Evolutionary conservation across 2,888 invertebrate genomes (phyloP).

Genomic region (Myopa testacea): DNA sequence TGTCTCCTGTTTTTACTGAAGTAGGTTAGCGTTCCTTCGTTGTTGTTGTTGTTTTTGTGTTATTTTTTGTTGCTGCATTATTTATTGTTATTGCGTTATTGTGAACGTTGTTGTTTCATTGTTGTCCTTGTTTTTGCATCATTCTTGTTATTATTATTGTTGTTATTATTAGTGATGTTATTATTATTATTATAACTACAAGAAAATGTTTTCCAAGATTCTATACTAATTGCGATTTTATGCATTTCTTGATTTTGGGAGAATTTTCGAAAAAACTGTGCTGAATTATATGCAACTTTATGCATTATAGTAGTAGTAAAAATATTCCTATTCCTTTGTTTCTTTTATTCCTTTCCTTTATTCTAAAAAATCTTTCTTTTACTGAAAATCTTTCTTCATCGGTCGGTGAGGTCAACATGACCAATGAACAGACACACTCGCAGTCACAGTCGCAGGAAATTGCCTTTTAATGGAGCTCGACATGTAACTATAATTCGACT

Average conservation of each 20-base stretch:
- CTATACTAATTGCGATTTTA: no score
- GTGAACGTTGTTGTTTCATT: not conserved
- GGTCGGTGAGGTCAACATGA: not conserved
- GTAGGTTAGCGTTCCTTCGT: not conserved
- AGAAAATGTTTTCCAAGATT: no score
- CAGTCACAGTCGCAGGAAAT: constrained; percentile 44
- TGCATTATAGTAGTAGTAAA: no score
- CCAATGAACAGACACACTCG: constrained; percentile 6
- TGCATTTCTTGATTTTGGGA: no score
- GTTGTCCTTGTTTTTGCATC: not conserved
- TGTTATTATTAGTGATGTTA: not conserved
- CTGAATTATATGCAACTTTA: no score
- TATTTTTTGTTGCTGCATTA: not conserved
- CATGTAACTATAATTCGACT: constrained; percentile 51
- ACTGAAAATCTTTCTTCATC: no score
- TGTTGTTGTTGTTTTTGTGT: not conserved
- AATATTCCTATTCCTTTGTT: no score
- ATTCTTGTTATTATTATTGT: not conserved
- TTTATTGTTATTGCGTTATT: not conserved
- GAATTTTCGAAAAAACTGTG: no score
- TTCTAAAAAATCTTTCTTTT: no score
- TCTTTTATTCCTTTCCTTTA: no score
- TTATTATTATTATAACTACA: no score
- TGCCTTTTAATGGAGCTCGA: constrained; percentile 49
- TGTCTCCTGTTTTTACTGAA: not conserved